These are phyloP conservation scores for Epistrophe grossulariae DNA, from an alignment of 2,888 invertebrate species.

Conservation along the genomic window DNA sequence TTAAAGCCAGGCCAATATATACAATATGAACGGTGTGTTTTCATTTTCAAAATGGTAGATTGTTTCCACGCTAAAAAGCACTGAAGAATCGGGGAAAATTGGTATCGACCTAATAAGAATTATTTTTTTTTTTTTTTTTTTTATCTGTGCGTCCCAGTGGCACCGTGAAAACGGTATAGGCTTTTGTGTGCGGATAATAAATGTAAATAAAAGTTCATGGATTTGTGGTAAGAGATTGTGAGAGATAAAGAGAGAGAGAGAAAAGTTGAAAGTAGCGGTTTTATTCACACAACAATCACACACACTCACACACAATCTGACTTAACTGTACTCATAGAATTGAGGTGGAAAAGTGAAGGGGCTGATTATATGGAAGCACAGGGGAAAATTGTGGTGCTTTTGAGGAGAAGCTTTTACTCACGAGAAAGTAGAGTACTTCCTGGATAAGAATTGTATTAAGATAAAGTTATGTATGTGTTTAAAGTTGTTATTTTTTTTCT, in stretches of 20 bases:
- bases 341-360: slow-evolving; percentile 41
- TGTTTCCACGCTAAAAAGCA: slow-evolving; percentile 61
- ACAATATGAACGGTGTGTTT: slow-evolving; percentile 34
- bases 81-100: slow-evolving; percentile 42
- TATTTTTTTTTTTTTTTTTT: slow-evolving; percentile 24
- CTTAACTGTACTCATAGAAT: not conserved
- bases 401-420: slow-evolving; percentile 31
- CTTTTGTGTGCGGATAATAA: slow-evolving; percentile 53
- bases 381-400: slow-evolving; percentile 29
- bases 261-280: not conserved
- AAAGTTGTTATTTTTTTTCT: slow-evolving; percentile 5
- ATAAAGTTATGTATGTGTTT: not conserved
- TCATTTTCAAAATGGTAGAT: slow-evolving; percentile 41
- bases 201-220: slow-evolving; percentile 38
- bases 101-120: slow-evolving; percentile 72
- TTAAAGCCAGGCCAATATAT: slow-evolving; percentile 64
- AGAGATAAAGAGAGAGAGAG: not conserved
- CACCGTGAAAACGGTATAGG: slow-evolving; percentile 69
- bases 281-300: slow-evolving; percentile 2
- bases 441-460: not conserved
- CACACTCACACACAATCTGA: not conserved
- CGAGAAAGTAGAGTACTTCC: slow-evolving; percentile 21
- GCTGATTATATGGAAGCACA: not conserved
- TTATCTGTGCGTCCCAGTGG: slow-evolving; percentile 71
- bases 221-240: slow-evolving; percentile 27